These are phyloP conservation scores for Pterocles burchelli DNA, from an alignment of 2,113 vertebrate species.

Conservation along the genomic window DNA sequence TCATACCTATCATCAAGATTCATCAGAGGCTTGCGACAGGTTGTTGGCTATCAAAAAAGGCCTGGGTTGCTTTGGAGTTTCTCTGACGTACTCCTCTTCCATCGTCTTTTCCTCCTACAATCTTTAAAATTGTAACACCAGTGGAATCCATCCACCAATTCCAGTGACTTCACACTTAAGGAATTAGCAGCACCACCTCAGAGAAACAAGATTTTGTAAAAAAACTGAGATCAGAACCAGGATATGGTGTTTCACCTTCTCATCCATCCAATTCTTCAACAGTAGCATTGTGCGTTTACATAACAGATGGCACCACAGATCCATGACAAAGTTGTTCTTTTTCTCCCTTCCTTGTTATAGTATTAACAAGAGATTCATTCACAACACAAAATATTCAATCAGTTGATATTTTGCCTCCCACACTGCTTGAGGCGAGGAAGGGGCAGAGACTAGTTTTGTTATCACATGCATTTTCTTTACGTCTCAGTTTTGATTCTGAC, in stretches of 20 bases:
- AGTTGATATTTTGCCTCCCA: neutral
- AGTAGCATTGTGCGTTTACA: neutral
- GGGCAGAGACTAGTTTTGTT: neutral
- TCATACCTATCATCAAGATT: neutral
- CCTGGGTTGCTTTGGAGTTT: neutral
- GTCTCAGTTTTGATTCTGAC: neutral
- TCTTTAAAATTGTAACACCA: neutral
- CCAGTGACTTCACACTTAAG: neutral
- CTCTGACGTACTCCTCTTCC: neutral
- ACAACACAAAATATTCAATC: neutral
- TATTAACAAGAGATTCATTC: neutral
- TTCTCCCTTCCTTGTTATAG: neutral
- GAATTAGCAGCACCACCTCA: neutral
- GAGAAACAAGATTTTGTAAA: neutral
- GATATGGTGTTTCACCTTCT: neutral
- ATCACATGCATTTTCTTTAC: constrained; percentile 7
- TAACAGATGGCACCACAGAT: neutral
- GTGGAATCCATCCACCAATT: neutral
- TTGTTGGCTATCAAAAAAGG: neutral
- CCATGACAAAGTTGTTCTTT: neutral
- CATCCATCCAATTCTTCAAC: neutral
- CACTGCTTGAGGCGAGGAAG: neutral
- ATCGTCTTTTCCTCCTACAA: neutral
- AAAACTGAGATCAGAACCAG: neutral
- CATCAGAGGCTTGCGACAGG: neutral